Conservation (phyloP, 2,113 vertebrate species). For the Saguinus midas region DNA sequence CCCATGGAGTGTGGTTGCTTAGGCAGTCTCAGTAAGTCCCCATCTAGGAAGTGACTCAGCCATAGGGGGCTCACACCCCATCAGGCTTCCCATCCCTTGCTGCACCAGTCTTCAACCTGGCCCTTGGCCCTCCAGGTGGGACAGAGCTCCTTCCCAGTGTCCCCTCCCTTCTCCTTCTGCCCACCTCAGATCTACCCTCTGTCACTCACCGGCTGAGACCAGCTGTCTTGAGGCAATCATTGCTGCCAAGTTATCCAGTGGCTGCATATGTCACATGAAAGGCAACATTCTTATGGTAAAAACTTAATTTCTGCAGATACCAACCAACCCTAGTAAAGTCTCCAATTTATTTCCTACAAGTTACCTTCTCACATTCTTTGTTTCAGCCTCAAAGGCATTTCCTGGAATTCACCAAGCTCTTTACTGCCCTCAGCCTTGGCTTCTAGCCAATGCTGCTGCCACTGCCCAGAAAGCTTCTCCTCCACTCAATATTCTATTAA, state of each 20-base stretch:
- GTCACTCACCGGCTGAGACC: background rate
- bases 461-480: background rate
- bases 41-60: background rate
- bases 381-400: slow-evolving; percentile 31
- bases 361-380: background rate
- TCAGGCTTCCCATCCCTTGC: background rate
- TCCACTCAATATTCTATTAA: background rate
- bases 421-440: background rate
- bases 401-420: background rate
- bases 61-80: background rate
- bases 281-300: background rate
- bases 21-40: background rate
- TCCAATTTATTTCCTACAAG: background rate
- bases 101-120: background rate
- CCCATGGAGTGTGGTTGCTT: background rate
- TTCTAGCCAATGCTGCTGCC: background rate
- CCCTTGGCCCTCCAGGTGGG: background rate
- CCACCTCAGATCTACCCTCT: background rate
- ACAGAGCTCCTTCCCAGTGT: background rate
- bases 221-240: background rate
- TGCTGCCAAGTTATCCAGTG: background rate
- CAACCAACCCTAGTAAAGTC: background rate
- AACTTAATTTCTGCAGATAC: background rate
- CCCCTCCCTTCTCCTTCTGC: background rate
- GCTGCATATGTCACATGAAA: background rate